A percentile compares a stretch with the other conserved stretches of the same genome.
Evolutionary conservation across 1,140 invertebrate species (phyloP).

Genomic region (Brachionus asplanchnoidis): DNA sequence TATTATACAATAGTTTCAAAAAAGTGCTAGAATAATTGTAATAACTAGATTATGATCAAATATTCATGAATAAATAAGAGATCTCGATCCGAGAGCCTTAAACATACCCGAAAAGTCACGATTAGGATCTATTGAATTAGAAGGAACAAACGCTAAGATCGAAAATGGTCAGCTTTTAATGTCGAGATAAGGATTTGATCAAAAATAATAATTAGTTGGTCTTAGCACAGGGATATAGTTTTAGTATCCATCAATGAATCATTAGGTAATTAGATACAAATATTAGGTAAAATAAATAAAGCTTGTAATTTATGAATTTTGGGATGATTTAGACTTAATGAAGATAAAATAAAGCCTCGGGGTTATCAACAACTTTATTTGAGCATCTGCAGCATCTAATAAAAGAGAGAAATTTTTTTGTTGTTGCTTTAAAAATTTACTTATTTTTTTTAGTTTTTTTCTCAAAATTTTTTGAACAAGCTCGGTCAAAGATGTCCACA

Average conservation of each 20-base stretch:
- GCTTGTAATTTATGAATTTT: neutral
- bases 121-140: neutral
- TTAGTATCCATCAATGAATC: neutral
- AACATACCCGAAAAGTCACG: neutral
- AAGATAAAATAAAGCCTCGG: neutral
- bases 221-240: neutral
- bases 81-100: neutral
- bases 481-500: no score
- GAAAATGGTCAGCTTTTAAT: neutral
- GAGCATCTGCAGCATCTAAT: neutral
- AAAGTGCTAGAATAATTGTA: neutral
- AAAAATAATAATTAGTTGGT: neutral
- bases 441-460: no score
- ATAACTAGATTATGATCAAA: neutral
- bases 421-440: no score
- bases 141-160: neutral
- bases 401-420: neutral
- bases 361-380: neutral
- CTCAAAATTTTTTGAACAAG: no score
- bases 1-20: neutral
- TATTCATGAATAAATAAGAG: neutral
- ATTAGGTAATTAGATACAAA: neutral
- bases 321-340: neutral
- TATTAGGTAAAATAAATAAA: conserved; percentile 6
- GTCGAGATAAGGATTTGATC: neutral